Evolutionary conservation across 2,797 vertebrate species (phyloP).

Genomic region (Sebastes dallii): DNA sequence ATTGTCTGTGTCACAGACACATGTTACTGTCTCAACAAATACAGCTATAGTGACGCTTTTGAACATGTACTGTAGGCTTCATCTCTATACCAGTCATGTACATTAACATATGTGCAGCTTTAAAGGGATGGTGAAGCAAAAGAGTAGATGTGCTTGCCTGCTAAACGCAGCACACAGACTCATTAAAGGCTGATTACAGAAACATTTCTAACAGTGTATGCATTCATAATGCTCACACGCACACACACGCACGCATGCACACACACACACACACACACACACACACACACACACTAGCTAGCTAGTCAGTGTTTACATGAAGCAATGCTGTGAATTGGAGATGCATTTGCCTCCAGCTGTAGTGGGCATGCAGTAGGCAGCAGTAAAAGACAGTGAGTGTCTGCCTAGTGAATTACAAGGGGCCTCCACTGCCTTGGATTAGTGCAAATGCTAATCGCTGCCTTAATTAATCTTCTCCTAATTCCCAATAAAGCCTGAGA

Average conservation of each 20-base stretch:
- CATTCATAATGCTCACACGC: not conserved
- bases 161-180: no score
- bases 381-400: slow-evolving; percentile 15
- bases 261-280: not conserved
- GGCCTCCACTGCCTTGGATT: slow-evolving; percentile 48
- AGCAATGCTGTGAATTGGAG: not conserved
- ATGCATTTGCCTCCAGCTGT: slow-evolving; percentile 19
- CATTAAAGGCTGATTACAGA: not conserved
- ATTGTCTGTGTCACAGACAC: not conserved
- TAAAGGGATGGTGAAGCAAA: not conserved
- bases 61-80: not conserved
- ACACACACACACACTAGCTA: no score
- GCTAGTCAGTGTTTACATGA: no score
- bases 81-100: not conserved
- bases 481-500: slow-evolving; percentile 51
- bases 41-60: not conserved
- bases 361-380: not conserved
- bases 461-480: slow-evolving; percentile 52
- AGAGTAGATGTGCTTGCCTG: not conserved
- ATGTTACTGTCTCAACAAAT: not conserved
- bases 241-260: not conserved
- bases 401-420: slow-evolving; percentile 24
- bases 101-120: not conserved
- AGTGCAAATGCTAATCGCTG: slow-evolving; percentile 48
- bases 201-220: not conserved